Evolutionary conservation across 2,113 vertebrate species (phyloP), one percentile per base, ranked within the genome.

Genomic region (Aplodontia rufa): DNA sequence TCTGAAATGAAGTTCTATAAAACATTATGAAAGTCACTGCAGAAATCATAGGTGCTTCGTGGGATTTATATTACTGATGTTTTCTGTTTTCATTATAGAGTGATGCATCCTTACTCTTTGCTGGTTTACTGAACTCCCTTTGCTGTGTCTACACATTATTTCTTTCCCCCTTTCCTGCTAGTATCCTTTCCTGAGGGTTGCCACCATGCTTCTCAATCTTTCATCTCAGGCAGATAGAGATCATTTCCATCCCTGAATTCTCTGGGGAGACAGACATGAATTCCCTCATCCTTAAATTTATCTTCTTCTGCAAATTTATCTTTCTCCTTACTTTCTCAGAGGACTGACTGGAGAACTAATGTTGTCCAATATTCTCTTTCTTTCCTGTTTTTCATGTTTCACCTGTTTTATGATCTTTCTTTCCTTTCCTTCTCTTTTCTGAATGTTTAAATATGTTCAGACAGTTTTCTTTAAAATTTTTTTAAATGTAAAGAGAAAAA

Each of bases 191-290:
- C 62, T 62, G 10, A 19, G 24, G 55, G 58, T 8, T 26, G 58
- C 49, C 8, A 51, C 19, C 12, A 5, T 6, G 3, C 7, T 53
- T 26, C 17, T 42, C 49, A 47, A 28, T 3, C 20, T 64, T 22
- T 47, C 32, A 22, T 5, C 9, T 20, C 10, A 32, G 20, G 4
- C 8, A 42, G 4, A 9, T 20, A 28, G 9, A 28, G 1, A 10
- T 51, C 13, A 28, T 53, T 35, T 91, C 51, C n/a, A 11, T 49
- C 2, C 26, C 68, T 32, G 49, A 47, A 51, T n/a, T 28, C 22
- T 30, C 40, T 51, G 35, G 4, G 20, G 7, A 45, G n/a, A 76
- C 55, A 81, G 22, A 24, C 22, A 5, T 16, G 17, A 24, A 9
- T 71, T 49, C 40, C 35, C 40, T 86, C 60, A 30, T 32, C 11